Evolutionary conservation across 2,797 vertebrate genomes (phyloP).

Genomic region (Sebastes aleutianus): DNA sequence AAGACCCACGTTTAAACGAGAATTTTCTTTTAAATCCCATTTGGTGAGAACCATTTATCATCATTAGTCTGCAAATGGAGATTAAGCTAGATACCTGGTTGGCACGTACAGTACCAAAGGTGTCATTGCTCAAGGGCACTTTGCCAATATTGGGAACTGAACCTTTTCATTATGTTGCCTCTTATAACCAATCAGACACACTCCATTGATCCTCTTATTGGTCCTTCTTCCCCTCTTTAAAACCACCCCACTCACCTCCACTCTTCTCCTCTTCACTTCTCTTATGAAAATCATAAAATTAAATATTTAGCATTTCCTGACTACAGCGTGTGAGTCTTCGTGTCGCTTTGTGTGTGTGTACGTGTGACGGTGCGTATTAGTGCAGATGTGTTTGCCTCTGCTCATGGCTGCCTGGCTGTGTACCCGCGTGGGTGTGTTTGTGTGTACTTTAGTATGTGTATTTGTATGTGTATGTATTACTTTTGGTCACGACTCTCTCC

Average conservation of each 20-base stretch:
- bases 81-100: background rate
- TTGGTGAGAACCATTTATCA: background rate
- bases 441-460: conserved; percentile 11
- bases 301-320: conserved; percentile 30
- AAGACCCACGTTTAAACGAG: background rate
- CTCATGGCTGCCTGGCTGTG: conserved; percentile 12
- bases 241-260: background rate
- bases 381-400: conserved; percentile 31
- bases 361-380: conserved; percentile 24
- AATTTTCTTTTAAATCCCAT: background rate
- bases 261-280: conserved; percentile 1
- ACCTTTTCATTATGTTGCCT: conserved; percentile 46
- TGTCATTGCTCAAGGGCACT: conserved; percentile 44
- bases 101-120: background rate
- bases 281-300: conserved; percentile 1
- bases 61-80: background rate
- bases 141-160: conserved; percentile 18
- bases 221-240: conserved; percentile 15
- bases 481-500: conserved; percentile 40
- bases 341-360: background rate
- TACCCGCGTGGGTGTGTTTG: conserved; percentile 28
- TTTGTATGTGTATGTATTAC: conserved; percentile 14
- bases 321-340: background rate
- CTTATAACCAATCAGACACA: conserved; percentile 34
- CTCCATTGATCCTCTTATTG: conserved; percentile 22